Evolutionary conservation across 2,113 vertebrate genomes (phyloP).

Genomic region (Tachysurus vachellii): DNA sequence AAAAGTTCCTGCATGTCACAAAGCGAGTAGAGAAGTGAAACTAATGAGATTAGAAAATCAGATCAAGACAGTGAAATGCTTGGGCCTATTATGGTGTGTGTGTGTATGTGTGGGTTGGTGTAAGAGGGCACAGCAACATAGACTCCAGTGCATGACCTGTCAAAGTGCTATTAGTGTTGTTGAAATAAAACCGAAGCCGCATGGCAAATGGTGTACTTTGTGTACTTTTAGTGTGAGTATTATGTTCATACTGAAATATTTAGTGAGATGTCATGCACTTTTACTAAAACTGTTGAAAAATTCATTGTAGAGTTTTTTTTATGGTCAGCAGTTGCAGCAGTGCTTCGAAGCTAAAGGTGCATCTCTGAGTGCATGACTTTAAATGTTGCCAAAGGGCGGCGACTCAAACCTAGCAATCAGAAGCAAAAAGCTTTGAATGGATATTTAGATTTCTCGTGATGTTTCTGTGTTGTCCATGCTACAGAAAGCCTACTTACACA

Average conservation of each 20-base stretch:
- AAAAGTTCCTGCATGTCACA: conserved; percentile 13
- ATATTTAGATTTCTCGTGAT: background rate
- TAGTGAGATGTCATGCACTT: conserved; percentile 3
- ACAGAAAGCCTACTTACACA: background rate
- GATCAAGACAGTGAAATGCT: conserved; percentile 35
- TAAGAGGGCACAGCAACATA: background rate
- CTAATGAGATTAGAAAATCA: conserved; percentile 56
- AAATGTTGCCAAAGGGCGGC: background rate
- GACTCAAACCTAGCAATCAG: background rate
- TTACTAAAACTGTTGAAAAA: conserved; percentile 13
- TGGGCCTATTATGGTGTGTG: conserved; percentile 45
- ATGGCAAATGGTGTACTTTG: background rate
- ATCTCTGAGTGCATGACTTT: background rate
- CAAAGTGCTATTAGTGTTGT: conserved; percentile 20
- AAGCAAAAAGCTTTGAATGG: background rate
- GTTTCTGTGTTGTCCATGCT: background rate
- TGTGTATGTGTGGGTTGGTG: background rate
- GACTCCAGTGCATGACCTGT: conserved; percentile 20
- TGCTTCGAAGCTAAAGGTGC: background rate
- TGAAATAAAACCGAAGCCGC: conserved; percentile 29
- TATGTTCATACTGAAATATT: conserved; percentile 9
- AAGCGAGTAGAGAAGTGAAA: conserved; percentile 35
- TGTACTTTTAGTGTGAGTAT: background rate
- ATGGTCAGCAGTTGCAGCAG: background rate
- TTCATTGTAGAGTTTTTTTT: background rate